Evolutionary conservation across 2,113 vertebrate genomes (phyloP).

Genomic region (Hymenochirus boettgeri): DNA sequence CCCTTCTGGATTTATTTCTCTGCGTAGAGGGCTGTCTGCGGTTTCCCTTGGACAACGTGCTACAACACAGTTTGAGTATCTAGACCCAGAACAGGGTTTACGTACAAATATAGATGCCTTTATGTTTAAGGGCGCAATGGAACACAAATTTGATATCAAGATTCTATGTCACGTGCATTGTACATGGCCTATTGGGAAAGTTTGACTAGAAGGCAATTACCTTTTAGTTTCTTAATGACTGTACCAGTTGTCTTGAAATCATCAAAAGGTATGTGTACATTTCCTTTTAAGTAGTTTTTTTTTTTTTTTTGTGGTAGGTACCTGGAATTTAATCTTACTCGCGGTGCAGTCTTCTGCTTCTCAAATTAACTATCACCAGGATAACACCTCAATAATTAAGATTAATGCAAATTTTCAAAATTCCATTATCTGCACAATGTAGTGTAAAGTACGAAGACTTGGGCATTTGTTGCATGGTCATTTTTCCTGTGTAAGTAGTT

Average conservation of each 20-base stretch:
- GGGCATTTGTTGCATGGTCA: too few species aligned
- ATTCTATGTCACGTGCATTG: neutral
- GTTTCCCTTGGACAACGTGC: constrained; percentile 58
- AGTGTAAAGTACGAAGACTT: too few species aligned
- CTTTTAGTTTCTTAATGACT: constrained; percentile 62
- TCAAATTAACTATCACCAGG: too few species aligned
- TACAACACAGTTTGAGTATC: constrained; percentile 7
- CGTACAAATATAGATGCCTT: constrained; percentile 14
- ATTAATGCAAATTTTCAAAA: too few species aligned
- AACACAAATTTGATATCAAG: constrained; percentile 18
- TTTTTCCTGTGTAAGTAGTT: too few species aligned
- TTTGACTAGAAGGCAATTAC: constrained; percentile 51
- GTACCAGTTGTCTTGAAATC: constrained; percentile 62
- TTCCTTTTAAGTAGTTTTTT: constrained; percentile 48
- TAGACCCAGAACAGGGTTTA: neutral
- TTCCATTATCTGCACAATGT: too few species aligned
- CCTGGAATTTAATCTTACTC: too few species aligned
- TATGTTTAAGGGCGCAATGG: constrained; percentile 19
- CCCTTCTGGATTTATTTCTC: constrained; percentile 58
- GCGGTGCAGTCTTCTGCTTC: too few species aligned
- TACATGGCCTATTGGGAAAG: constrained; percentile 9
- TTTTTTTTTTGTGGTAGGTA: too few species aligned
- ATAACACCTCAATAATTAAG: too few species aligned
- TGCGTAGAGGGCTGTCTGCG: constrained; percentile 57
- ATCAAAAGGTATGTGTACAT: constrained; percentile 70